phyloP scores from a whole-genome alignment of 2,888 invertebrate species.

The Urechis unicinctus region DNA sequence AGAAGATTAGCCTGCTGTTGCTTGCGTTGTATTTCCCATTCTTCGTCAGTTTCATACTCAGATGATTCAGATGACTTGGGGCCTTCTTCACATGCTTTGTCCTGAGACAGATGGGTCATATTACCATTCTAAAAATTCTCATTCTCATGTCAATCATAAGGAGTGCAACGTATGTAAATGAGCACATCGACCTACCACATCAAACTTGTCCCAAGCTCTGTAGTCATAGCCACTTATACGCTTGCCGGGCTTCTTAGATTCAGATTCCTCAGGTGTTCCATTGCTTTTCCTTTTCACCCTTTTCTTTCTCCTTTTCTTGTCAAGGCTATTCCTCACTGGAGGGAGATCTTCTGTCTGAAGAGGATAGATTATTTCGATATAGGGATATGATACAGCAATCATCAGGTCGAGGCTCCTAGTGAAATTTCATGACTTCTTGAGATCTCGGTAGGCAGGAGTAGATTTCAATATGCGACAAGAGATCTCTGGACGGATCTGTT shows the following conservation, averaged over 20 bases:
- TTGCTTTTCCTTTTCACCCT: conserved; percentile 36
- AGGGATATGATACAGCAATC: neutral
- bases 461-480: no score
- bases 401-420: no score
- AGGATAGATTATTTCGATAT: neutral
- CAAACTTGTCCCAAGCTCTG: conserved; percentile 70
- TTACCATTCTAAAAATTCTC: no score
- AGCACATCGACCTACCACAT: no score
- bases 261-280: conserved; percentile 60
- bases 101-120: conserved; percentile 25
- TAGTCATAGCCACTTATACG: conserved; percentile 63
- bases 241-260: conserved; percentile 60
- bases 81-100: conserved; percentile 30
- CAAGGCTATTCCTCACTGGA: conserved; percentile 41
- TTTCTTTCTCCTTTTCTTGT: conserved; percentile 25
- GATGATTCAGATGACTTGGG: conserved; percentile 23
- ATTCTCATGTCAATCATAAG: no score
- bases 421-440: no score
- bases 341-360: conserved; percentile 23
- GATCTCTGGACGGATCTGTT: no score
- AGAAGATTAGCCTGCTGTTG: conserved; percentile 63
- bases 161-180: no score
- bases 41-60: conserved; percentile 46
- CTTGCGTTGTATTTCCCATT: conserved; percentile 42
- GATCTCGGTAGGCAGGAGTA: no score